phyloP scores from a whole-genome alignment of 2,888 invertebrate species.

The Callyntrura guangdongensis region DNA sequence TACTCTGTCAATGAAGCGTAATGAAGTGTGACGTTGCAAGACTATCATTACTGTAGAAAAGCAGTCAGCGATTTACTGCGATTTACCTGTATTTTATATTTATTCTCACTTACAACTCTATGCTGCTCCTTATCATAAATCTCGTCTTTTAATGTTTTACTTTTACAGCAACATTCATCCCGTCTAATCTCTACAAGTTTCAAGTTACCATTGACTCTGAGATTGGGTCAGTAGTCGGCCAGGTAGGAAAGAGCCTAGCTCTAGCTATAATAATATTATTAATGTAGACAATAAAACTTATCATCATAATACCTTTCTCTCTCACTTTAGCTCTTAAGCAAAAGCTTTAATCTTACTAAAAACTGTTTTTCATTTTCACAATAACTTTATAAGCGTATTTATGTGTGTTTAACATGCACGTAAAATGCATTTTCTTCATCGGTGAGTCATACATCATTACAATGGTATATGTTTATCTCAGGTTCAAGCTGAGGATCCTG shows the following conservation, averaged over 20 bases:
- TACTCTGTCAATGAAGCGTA: conserved; percentile 74
- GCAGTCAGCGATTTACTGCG: conserved; percentile 10
- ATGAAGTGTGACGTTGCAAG: conserved; percentile 67
- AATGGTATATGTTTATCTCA: conserved; percentile 80
- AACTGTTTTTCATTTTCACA: not conserved
- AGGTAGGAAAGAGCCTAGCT: conserved; percentile 85
- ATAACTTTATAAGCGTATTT: not conserved
- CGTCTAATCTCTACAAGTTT: conserved; percentile 94
- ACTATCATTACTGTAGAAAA: conserved; percentile 25
- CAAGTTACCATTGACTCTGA: conserved; percentile 90
- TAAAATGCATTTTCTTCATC: not conserved
- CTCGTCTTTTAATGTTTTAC: conserved; percentile 85
- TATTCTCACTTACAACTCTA: not conserved
- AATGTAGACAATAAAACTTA: conserved; percentile 13
- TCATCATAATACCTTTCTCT: conserved; percentile 40
- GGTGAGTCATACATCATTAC: not conserved
- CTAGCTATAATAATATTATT: conserved; percentile 24
- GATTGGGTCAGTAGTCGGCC: conserved; percentile 91
- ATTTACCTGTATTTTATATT: conserved; percentile 8
- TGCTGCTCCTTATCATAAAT: conserved; percentile 6
- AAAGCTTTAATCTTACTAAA: conserved; percentile 38
- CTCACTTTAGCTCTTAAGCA: not conserved
- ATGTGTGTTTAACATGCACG: conserved; percentile 20
- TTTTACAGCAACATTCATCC: conserved; percentile 91
- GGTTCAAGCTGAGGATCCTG: conserved; percentile 93